Percentiles rank a stretch among this genome's conserved stretches.
These are phyloP conservation scores for Agonopterix arenella DNA, from an alignment of 2,888 invertebrate genomes.

Conservation along the genomic window DNA sequence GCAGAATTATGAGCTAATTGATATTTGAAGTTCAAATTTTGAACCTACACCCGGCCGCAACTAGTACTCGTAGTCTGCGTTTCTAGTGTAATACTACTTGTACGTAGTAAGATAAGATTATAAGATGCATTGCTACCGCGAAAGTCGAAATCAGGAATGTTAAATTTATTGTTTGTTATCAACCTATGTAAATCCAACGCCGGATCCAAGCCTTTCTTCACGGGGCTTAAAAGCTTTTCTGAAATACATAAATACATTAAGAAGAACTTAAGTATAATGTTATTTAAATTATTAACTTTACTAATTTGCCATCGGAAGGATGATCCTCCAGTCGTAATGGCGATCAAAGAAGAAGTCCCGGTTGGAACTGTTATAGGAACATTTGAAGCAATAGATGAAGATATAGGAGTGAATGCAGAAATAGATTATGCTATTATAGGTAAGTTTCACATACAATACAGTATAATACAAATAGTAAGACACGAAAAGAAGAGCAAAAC, in stretches of 20 bases:
- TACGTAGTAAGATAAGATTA: too few species aligned
- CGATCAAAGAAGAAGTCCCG: constrained; percentile 81
- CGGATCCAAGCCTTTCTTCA: too few species aligned
- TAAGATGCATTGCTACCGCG: too few species aligned
- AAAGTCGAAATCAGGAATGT: too few species aligned
- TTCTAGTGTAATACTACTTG: too few species aligned
- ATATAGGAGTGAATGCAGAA: constrained; percentile 84
- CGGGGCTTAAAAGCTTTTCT: background rate
- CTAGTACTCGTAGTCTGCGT: too few species aligned
- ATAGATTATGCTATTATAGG: constrained; percentile 85
- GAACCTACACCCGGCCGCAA: too few species aligned
- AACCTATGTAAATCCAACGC: too few species aligned
- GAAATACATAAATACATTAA: constrained; percentile 10
- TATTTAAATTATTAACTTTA: background rate
- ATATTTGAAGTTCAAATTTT: too few species aligned
- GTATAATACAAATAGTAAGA: background rate
- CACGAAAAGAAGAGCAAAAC: background rate
- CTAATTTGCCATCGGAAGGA: constrained; percentile 53
- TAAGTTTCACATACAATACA: constrained; percentile 27
- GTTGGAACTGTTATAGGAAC: constrained; percentile 81
- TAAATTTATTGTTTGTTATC: too few species aligned
- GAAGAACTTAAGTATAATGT: background rate
- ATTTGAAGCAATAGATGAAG: constrained; percentile 84
- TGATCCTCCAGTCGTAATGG: constrained; percentile 79
- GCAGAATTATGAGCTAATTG: too few species aligned